Evolutionary conservation across 2,113 vertebrate species (phyloP), one percentile per base, ranked within the genome.

Genomic region (Brachyhypopomus occidentalis): DNA sequence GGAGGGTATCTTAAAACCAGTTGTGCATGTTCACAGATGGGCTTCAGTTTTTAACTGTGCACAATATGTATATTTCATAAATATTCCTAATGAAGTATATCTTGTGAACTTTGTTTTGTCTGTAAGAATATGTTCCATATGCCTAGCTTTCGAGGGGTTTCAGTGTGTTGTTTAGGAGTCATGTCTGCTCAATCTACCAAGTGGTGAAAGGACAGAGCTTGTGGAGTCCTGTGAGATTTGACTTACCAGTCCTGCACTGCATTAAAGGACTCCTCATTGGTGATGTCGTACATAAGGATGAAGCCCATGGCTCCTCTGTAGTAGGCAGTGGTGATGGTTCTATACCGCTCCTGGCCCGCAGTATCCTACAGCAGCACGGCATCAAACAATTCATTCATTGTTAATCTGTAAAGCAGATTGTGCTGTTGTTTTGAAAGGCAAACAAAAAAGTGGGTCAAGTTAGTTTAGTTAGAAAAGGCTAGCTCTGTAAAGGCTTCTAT

Each of bases 301-400:
- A 99, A 98, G 87, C 97, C 97, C 97, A 99, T 99, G 79, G 97
- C 97, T 17, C 97, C 97, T 58, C 97, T 94, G 85, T 99, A 99
- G 88, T 99, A 99, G 27, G 97, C 97, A 7, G 97, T 99, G 72
- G 97, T 99, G 89, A 99, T 99, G 79, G 97, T 99, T 84, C 97
- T 94, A 88, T 99, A 99, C 17, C 97, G 92, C 88, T 99, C 97
- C 90, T 99, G 97, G n/a, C 97, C 97, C 17, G 97, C 97, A 11
- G 97, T 99, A 88, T 99, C 97, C 97, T 99, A 85, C 25, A 79
- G 82, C 85, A 38, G 2, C 58, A 88, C 75, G 85, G 48, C 67
- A 6, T 64, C 14, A 36, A 67, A 41, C 20, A 60, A 70, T n/a
- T 12, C 30, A 30, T 30, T 30, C 30, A 30, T 22, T 25, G 22